Evolutionary conservation across 2,113 vertebrate species (phyloP), one percentile per base, ranked within the genome.

Genomic region (Spea bombifrons): DNA sequence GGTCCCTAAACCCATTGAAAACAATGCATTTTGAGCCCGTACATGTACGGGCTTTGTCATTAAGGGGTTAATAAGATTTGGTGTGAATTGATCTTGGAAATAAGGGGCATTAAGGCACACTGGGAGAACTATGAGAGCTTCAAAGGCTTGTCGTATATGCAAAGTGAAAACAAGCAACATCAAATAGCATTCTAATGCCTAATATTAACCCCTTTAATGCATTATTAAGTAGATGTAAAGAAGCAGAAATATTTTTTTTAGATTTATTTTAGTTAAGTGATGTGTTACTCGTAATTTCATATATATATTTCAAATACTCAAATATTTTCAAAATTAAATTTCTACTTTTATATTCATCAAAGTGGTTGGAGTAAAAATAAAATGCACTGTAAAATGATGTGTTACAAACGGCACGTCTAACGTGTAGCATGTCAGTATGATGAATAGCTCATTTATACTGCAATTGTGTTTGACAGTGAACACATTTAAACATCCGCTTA

Each of bases 391-490:
- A 65, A 71, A 61, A 72, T 72, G 4, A 66, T 43, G 66, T 72
- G 30, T 72, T 13, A 46, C 59, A 78, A 57, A 59, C 67, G 70
- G 50, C 52, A 80, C 71, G 48, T 47, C 68, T 65, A 64, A 5
- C 48, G 66, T 73, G 8, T 61, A 59, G 44, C 10, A 44, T 73
- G 63, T 80, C 77, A 80, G 17, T 30, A 80, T 80, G 70, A 80
- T 80, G 16, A 73, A 80, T 80, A 52, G 50, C 12, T 55, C 71
- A 73, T 73, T 73, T n/a, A 80, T 50, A 73, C 77, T 16, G 47
- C 12, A 67, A 57, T 67, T 66, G 55, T 57, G 13, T 72, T 78
- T 78, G 59, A 66, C 69, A 78, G 43, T 53, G 69, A 64, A 46
- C 68, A 70, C 16, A 70, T 16, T 30, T 30, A 30, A 30, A 30